Conservation (phyloP, 2,888 invertebrate species). For the Cyaniris semiargus region DNA sequence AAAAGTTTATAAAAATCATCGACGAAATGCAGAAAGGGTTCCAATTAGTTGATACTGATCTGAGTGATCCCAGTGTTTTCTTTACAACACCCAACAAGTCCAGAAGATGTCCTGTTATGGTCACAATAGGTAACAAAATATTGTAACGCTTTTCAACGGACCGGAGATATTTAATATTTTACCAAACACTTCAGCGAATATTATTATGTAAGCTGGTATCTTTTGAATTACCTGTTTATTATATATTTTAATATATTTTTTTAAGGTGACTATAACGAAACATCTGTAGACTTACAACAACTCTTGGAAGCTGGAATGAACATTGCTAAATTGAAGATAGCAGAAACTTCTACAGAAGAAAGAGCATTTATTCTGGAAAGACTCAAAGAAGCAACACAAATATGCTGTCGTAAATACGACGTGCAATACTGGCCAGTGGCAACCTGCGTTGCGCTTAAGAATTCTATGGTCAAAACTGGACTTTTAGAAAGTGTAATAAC, state of each 20-base stretch:
- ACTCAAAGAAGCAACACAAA: conserved; percentile 42
- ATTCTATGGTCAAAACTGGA: conserved; percentile 54
- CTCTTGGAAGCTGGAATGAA: conserved; percentile 75
- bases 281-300: conserved; percentile 63
- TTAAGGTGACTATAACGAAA: conserved; percentile 50
- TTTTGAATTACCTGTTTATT: too few species aligned
- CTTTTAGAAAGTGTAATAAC: conserved; percentile 40
- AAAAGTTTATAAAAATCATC: neutral
- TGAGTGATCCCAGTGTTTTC: conserved; percentile 45
- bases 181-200: too few species aligned
- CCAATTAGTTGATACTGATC: conserved; percentile 46
- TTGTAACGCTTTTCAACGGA: neutral
- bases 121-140: conserved; percentile 50
- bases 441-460: conserved; percentile 53
- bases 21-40: conserved; percentile 41
- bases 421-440: conserved; percentile 53
- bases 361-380: conserved; percentile 46
- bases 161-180: too few species aligned
- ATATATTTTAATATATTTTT: neutral
- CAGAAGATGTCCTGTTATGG: conserved; percentile 53
- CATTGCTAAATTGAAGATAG: conserved; percentile 57
- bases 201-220: too few species aligned
- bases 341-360: conserved; percentile 48
- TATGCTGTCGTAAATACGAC: conserved; percentile 50
- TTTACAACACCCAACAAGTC: conserved; percentile 39